Evolutionary conservation across 2,113 vertebrate species (phyloP).

Genomic region (Scopus umbretta): DNA sequence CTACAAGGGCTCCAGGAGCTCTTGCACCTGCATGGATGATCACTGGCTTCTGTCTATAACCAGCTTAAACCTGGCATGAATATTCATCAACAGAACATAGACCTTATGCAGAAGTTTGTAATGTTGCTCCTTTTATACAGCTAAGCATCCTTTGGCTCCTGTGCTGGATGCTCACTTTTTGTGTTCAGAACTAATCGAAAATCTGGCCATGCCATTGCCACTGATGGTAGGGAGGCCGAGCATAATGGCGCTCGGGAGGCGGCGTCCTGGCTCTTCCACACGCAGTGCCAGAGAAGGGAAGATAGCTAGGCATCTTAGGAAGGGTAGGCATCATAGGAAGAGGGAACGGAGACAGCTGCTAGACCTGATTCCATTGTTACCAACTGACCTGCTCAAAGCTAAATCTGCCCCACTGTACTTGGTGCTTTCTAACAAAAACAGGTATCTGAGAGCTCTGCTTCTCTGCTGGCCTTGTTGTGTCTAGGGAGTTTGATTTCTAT

Average conservation of each 20-base stretch:
- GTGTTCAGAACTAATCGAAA: not conserved
- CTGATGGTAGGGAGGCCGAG: not conserved
- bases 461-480: not conserved
- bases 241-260: not conserved
- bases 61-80: not conserved
- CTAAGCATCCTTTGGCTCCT: not conserved
- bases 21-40: not conserved
- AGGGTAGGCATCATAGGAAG: not conserved
- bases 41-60: not conserved
- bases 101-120: not conserved
- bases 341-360: not conserved
- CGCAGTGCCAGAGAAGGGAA: not conserved
- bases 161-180: not conserved
- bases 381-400: not conserved
- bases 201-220: accelerated
- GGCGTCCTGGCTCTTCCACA: accelerated
- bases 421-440: not conserved
- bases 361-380: not conserved
- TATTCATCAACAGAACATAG: accelerated
- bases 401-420: not conserved
- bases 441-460: not conserved
- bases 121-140: not conserved
- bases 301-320: not conserved
- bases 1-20: not conserved
- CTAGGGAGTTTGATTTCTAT: not conserved